Base-by-base conservation (phyloP, 2,797 vertebrate species). In the Todus mexicanus region DNA sequence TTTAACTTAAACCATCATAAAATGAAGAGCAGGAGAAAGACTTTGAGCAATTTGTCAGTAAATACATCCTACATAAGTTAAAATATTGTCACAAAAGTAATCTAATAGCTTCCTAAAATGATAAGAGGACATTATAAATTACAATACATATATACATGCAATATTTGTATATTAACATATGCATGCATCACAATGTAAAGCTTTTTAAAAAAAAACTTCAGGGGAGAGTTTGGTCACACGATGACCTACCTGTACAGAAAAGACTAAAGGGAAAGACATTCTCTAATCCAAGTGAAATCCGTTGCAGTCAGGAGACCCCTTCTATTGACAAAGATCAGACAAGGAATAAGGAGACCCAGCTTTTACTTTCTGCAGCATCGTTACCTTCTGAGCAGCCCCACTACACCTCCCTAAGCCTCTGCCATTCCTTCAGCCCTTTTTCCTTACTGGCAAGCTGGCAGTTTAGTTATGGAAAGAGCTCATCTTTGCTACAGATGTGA, bases 21-120 rank as follows among this genome's bases (percentile, higher is more conserved):
- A 50, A 37, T 66, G 43, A 89, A 91, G 63, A 69, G 68, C 64
- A 70, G 35, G 37, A 72, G 33, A 86, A 74, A 76, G 70, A 71
- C n/a, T 53, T 57, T 11, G 72, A 59, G 64, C 73, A 35, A 66
- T 75, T 54, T 54, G 27, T 51, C 78, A 73, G 59, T 59, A 87
- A 81, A 29, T 51, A 82, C 50, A 69, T 61, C 76, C 31, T 59
- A 48, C 29, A 54, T 31, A 43, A 63, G 81, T 65, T 29, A 59
- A 94, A 92, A 82, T 51, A 84, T 0, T 37, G 54, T 26, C 77
- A 65, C 29, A 20, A 25, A 87, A 88, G 43, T 33, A 51, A 86
- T 80, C 35, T 20, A 43, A 7, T 33, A 18, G 1, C 38, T 72
- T 63, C 40, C 48, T 89, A 50, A 85, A 5, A 8, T 79, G 64